Conservation (phyloP, 2,797 vertebrate genomes). For the Gymnoscopelus microlampas region DNA sequence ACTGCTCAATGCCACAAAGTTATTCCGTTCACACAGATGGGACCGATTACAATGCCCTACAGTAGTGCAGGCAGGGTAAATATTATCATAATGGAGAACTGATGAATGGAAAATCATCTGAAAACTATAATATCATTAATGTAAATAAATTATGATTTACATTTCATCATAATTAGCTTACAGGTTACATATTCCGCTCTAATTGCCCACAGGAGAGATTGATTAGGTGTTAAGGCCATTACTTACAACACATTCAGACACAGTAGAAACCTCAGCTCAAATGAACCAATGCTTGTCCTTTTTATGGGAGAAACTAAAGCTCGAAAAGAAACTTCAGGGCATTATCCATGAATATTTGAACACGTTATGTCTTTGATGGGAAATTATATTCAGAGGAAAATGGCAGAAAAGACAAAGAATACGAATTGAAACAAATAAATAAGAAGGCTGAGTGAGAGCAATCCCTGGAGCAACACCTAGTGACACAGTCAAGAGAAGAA, state of each 20-base stretch:
- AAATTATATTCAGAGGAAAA: conserved; percentile 47
- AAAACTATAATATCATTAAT: background rate
- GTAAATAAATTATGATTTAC: no score
- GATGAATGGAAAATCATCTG: background rate
- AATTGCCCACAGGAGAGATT: background rate
- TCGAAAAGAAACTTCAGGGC: background rate
- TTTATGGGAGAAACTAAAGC: background rate
- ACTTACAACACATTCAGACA: background rate
- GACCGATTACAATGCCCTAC: no score
- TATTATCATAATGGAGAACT: background rate
- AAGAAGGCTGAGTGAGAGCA: conserved; percentile 4
- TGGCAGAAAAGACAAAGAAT: conserved; percentile 32
- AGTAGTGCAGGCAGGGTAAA: background rate
- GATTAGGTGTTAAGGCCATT: background rate
- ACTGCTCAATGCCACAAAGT: no score
- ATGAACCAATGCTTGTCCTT: conserved; percentile 8
- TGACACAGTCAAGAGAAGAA: conserved; percentile 44
- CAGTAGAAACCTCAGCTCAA: conserved; percentile 1
- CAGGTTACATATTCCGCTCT: no score
- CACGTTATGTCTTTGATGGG: conserved; percentile 29
- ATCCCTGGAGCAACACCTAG: conserved; percentile 48
- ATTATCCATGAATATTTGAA: conserved; percentile 45
- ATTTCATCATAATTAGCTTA: no score
- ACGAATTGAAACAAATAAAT: conserved; percentile 43
- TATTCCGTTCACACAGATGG: no score